Percentiles rank a stretch among this genome's conserved stretches.
These are phyloP conservation scores for Cylindroiulus punctatus DNA, from an alignment of 2,888 invertebrate species.

Conservation along the genomic window DNA sequence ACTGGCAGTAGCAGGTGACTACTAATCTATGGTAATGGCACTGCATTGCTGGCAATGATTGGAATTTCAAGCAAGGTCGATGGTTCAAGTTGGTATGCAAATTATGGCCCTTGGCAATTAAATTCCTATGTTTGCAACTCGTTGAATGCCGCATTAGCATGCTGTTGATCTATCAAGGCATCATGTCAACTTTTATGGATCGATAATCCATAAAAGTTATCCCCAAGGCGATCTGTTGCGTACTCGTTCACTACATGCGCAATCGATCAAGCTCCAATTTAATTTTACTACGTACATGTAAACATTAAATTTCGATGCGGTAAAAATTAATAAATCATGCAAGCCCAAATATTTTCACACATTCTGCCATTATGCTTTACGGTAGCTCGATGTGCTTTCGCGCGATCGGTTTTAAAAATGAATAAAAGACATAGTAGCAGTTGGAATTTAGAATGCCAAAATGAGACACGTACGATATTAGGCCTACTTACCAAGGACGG, in stretches of 20 bases:
- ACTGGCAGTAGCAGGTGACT: too few species aligned
- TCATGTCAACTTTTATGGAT: too few species aligned
- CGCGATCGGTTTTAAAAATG: too few species aligned
- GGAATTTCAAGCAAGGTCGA: too few species aligned
- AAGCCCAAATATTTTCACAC: not conserved
- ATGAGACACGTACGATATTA: not conserved
- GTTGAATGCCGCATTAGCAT: too few species aligned
- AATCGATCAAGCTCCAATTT: not conserved
- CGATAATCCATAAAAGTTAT: not conserved
- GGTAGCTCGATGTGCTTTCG: not conserved
- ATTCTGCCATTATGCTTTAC: not conserved
- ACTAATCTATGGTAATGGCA: too few species aligned
- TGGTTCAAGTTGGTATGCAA: too few species aligned
- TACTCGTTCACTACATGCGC: not conserved
- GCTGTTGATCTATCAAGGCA: too few species aligned
- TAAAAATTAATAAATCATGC: not conserved
- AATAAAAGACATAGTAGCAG: not conserved
- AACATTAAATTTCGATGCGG: too few species aligned
- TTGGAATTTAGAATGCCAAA: not conserved
- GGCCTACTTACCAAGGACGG: constrained; percentile 15
- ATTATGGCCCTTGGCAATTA: too few species aligned
- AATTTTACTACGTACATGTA: not conserved
- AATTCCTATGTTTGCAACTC: too few species aligned
- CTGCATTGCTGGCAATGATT: too few species aligned
- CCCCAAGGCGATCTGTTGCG: not conserved